These are phyloP conservation scores for Aurelia coerulea DNA, from an alignment of 30 jellyfish, hydroid and myxozoan species.

Conservation along the genomic window DNA sequence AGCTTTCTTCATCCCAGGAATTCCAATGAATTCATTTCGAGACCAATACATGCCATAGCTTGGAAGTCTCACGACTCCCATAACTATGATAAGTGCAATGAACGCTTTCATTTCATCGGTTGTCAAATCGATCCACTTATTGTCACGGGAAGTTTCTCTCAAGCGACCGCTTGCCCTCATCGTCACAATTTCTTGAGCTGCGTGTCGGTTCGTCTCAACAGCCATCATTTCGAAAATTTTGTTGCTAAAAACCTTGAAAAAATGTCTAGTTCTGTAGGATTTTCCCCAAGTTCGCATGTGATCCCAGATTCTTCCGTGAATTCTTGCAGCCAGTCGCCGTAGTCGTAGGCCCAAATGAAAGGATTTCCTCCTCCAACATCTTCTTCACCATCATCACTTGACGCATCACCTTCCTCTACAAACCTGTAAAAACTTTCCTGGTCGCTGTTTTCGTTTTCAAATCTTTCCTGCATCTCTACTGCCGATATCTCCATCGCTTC, in stretches of 20 bases:
- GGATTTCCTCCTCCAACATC: background rate
- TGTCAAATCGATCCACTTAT: constrained; percentile 12
- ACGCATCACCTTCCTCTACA: too few relatives aligned
- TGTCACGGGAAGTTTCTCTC: too few relatives aligned
- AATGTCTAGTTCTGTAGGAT: background rate
- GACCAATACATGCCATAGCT: constrained; percentile 30
- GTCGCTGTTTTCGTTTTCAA: too few relatives aligned
- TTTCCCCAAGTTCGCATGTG: background rate
- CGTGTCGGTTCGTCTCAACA: constrained; percentile 1
- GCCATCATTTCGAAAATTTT: constrained; percentile 11
- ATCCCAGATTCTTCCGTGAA: constrained; percentile 1
- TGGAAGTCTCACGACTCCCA: constrained; percentile 27
- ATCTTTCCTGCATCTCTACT: too few relatives aligned
- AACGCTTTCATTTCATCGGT: constrained; percentile 26
- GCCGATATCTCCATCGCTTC: too few relatives aligned
- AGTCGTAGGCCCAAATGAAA: background rate
- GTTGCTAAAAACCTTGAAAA: constrained; percentile 2
- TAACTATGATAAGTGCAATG: background rate
- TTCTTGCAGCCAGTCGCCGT: constrained; percentile 5
- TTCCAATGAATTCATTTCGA: background rate
- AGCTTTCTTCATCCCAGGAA: background rate
- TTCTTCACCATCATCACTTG: too few relatives aligned
- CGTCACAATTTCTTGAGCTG: background rate
- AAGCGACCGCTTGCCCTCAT: constrained; percentile 10
- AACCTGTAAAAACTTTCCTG: too few relatives aligned